Evolutionary conservation across 2,888 invertebrate species (phyloP), one percentile per base, ranked within the genome.

Genomic region (Syritta pipiens): DNA sequence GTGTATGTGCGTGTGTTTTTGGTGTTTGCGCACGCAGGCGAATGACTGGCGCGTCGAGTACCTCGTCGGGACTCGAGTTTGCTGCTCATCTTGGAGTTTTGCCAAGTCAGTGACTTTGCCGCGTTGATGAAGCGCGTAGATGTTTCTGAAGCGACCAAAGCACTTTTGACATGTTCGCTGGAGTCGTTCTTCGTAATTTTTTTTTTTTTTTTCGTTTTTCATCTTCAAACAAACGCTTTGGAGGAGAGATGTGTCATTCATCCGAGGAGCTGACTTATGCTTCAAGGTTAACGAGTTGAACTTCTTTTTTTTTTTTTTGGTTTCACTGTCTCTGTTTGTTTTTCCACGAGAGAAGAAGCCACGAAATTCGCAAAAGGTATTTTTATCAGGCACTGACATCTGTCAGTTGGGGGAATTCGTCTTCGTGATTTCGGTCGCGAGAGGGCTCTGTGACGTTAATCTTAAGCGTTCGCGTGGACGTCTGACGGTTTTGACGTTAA

Each of bases 251-350:
- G 59, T 71, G 57, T 59, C 63, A 77, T 72, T 77, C 59, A 72
- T 71, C 42, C 44, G 26, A 6, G 26, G 65, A 55, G 26, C 37
- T 37, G 65, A 59, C 51, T 59, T 63, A 44, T 71, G 32, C 26
- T 53, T 59, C 65, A 72, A 77, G 71, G 65, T 71, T 53, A 71
- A 65, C 71, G 32, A 71, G 59, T 46, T 71, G 51, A 60, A 68
- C 30, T 48, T 60, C n/a, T n/a, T n/a, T n/a, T n/a, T n/a, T n/a
- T n/a, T n/a, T n/a, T n/a, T n/a, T n/a, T n/a, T n/a, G n/a, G n/a
- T n/a, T n/a, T n/a, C n/a, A n/a, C n/a, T n/a, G n/a, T n/a, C n/a
- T n/a, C n/a, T n/a, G n/a, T n/a, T n/a, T n/a, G n/a, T n/a, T n/a
- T n/a, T n/a, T n/a, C n/a, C n/a, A n/a, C n/a, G n/a, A n/a, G n/a